A percentile compares a stretch with the other conserved stretches of the same genome.
Evolutionary conservation across 2,113 vertebrate species (phyloP).

Genomic region (Panthera uncia): DNA sequence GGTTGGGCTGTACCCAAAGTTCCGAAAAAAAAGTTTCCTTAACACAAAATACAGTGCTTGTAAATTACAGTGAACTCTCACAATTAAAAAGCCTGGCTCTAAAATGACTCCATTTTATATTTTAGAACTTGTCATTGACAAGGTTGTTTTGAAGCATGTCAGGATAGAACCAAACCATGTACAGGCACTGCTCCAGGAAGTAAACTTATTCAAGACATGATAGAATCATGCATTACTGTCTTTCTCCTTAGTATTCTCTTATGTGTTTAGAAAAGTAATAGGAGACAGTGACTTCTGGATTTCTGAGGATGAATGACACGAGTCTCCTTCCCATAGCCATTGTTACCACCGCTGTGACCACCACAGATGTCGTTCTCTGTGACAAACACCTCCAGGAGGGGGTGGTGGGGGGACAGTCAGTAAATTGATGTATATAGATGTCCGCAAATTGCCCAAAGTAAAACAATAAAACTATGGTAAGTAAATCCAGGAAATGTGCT

Average conservation of each 20-base stretch:
- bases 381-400: slow-evolving; percentile 43
- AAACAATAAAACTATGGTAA: slow-evolving; percentile 70
- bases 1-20: background rate
- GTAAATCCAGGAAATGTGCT: slow-evolving; percentile 70
- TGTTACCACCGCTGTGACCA: slow-evolving; percentile 35
- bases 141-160: background rate
- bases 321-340: slow-evolving; percentile 47
- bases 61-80: slow-evolving; percentile 46
- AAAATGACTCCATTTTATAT: background rate
- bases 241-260: slow-evolving; percentile 55
- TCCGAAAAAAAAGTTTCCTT: background rate
- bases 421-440: slow-evolving; percentile 49
- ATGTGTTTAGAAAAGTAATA: slow-evolving; percentile 20
- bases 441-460: slow-evolving; percentile 64
- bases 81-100: background rate
- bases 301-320: slow-evolving; percentile 45
- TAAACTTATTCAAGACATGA: background rate
- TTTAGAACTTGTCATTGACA: background rate
- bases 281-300: background rate
- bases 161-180: background rate
- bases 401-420: background rate
- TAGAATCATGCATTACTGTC: background rate
- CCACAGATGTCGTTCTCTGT: slow-evolving; percentile 29
- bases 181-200: background rate
- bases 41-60: background rate